Conservation (phyloP, 2,888 invertebrate genomes). For the Lithophane ornitopus region DNA sequence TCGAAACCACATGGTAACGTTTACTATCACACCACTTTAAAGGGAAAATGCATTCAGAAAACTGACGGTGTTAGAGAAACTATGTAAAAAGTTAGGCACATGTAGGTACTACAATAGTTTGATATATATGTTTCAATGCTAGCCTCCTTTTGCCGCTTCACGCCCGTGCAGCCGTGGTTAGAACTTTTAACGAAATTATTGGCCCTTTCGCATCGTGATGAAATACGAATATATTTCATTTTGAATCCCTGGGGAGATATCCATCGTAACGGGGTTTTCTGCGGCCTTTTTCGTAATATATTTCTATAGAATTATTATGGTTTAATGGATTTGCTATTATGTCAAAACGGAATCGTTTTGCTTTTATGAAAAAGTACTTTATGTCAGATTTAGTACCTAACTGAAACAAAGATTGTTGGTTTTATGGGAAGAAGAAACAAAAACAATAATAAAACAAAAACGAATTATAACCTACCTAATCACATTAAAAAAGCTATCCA, state of each 20-base stretch:
- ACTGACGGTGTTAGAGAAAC: not conserved
- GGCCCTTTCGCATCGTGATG: constrained; percentile 40
- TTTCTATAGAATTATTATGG: constrained; percentile 5
- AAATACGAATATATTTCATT: constrained; percentile 52
- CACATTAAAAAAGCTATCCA: no score
- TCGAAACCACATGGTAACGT: not conserved
- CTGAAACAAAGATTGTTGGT: not conserved
- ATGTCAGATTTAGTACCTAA: not conserved
- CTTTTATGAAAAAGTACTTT: not conserved
- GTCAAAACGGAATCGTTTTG: constrained; percentile 7
- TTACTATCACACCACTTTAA: not conserved
- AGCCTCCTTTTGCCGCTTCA: constrained; percentile 3
- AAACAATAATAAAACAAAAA: not conserved
- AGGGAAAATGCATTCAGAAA: constrained; percentile 4
- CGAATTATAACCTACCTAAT: not conserved
- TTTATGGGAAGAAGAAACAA: not conserved
- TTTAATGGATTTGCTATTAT: constrained; percentile 32
- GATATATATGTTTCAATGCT: not conserved
- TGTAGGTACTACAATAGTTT: constrained; percentile 6
- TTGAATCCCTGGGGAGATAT: constrained; percentile 37
- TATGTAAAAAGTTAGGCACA: constrained; percentile 2
- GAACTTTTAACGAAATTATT: constrained; percentile 55
- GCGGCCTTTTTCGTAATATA: constrained; percentile 31
- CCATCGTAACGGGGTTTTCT: constrained; percentile 36
- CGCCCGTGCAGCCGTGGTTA: not conserved